These are phyloP conservation scores for Sander vitreus DNA, from an alignment of 2,113 vertebrate species.

Conservation along the genomic window DNA sequence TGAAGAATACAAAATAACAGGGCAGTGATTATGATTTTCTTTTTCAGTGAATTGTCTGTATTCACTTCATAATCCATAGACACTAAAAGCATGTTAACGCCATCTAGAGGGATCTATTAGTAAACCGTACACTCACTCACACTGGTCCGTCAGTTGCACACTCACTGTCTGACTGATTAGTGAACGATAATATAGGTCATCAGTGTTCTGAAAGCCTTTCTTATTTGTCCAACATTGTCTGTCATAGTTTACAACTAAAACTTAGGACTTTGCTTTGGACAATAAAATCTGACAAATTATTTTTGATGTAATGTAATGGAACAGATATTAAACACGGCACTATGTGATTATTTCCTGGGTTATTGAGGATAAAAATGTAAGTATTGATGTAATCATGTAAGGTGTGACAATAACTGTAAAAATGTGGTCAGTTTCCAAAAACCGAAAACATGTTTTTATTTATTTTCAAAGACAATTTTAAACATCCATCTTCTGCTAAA, in stretches of 20 bases:
- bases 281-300: not conserved
- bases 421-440: not conserved
- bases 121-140: conserved; percentile 44
- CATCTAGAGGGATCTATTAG: conserved; percentile 82
- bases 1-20: conserved; percentile 4
- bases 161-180: not conserved
- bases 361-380: not conserved
- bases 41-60: conserved; percentile 26
- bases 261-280: not conserved
- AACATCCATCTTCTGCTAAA: not conserved
- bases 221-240: conserved; percentile 20
- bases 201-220: conserved; percentile 16
- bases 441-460: not conserved
- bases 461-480: not conserved
- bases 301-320: not conserved
- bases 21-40: conserved; percentile 9
- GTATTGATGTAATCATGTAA: not conserved
- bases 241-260: conserved; percentile 2
- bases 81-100: conserved; percentile 81
- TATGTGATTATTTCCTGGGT: not conserved
- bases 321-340: not conserved
- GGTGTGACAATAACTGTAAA: not conserved
- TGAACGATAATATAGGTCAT: not conserved
- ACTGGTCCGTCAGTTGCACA: not conserved
- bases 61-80: conserved; percentile 57